Evolutionary conservation across 23 tunicate genomes (phyloP), one percentile per base, ranked within the genome.

Genomic region (Botrylloides violaceus): DNA sequence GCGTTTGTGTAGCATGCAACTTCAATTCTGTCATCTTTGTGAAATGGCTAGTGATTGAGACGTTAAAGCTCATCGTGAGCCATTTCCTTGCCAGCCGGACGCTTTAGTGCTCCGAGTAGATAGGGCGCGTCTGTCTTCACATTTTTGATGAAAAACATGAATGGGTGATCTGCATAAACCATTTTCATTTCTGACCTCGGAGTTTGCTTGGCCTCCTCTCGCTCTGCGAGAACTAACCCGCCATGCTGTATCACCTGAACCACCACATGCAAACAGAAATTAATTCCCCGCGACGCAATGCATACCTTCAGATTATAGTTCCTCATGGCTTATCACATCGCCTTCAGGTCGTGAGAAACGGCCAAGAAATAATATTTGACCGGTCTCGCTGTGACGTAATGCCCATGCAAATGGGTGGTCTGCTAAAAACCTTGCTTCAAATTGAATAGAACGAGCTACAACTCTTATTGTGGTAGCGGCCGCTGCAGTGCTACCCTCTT

Each of bases 81-180:
- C 1, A 58, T 70, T 6, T 82, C 70, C 7, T 72, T 48, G 22
- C 96, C 95, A 24, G 20, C 61, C 22, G 95, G 95, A 23, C 86
- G 79, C 78, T 87, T 87, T 61, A 25, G 76, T 34, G 86, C 95
- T 20, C 95, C 77, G 22, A 68, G 23, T 28, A n/a, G 74, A 22
- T 68, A 68, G 19, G 37, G 0, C 3, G 37, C 74, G 0, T 30
- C 32, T 32, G 23, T 68, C 30, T 43, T 68, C 58, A 18, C 59
- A 58, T 87, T 75, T 34, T 79, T 88, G 60, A 90, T 61, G 30
- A 90, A 21, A 36, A 90, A 22, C 18, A 90, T 61, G 77, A 90
- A 90, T 5, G 97, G 90, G 66, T 90, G 97, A 34, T 90, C 97
- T 34, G 79, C 85, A 57, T 90, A 90, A 15, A 90, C 84, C 30